Base-by-base conservation (phyloP, 2,888 invertebrate species). In the Bombylius discolor region DNA sequence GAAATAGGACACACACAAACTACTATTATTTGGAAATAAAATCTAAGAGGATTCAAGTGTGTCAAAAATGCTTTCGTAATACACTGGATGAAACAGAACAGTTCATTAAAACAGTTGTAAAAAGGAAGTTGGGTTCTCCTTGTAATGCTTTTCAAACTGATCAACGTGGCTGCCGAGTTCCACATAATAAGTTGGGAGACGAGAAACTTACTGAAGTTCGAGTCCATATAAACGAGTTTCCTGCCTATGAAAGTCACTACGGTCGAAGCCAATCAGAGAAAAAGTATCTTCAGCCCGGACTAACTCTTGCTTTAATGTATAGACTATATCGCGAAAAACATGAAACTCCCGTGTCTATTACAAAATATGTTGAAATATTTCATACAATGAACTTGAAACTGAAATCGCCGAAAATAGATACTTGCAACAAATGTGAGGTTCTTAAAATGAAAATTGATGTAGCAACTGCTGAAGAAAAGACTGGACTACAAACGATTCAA, bases 171-270 rank as follows among this genome's bases (percentile, higher is more conserved):
- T 36, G 12, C 12, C 12, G 6, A 23, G 9, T 12, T 31, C 45
- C 53, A 45, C 6, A 45, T 23, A 49, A 54, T 32, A 57, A 57
- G 53, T 39, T 57, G 23, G 31, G 47, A 32, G 44, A 53, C 12
- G 47, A 53, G 33, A 36, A 51, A 49, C 11, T 57, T 49, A n/a
- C 53, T 42, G 49, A 56, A 60, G 51, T 58, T 4, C 23, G 23
- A 44, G 46, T 13, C n/a, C 57, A 60, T 31, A 60, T 60, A 9
- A 52, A 44, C 34, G 58, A 58, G 33, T 58, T 60, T 48, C 60
- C 58, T 12, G 31, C 58, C 13, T 54, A 59, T 49, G 56, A 60
- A 42, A 57, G 57, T 31, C 59, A 56, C 52, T 56, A 56, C 6
- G 51, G 58, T 48, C 50, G 56, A 14, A 42, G 44, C 1, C 32